Conservation (phyloP, 2,888 invertebrate species). For the Morinoia aosen region DNA sequence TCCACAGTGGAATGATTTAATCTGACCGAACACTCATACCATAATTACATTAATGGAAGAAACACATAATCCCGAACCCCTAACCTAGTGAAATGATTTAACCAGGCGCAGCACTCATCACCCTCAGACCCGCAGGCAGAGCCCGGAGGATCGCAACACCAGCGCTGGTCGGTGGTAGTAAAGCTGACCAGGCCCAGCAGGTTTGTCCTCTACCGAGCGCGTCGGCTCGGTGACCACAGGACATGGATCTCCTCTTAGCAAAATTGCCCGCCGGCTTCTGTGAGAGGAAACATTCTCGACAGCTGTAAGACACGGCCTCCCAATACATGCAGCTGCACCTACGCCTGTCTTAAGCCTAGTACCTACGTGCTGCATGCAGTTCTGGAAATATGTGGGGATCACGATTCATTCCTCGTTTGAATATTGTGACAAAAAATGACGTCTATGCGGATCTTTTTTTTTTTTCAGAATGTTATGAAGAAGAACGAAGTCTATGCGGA, state of each 20-base stretch:
- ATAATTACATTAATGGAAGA: no score
- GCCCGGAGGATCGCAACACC: background rate
- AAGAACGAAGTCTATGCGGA: no score
- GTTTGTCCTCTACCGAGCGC: background rate
- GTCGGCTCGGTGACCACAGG: conserved; percentile 32
- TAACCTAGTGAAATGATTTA: no score
- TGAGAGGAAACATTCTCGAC: conserved; percentile 30
- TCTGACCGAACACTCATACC: no score
- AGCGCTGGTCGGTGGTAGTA: conserved; percentile 6
- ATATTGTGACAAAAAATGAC: background rate
- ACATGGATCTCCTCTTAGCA: conserved; percentile 48
- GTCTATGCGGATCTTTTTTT: background rate
- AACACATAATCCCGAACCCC: no score
- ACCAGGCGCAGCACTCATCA: no score
- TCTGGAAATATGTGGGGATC: background rate
- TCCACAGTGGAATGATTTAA: no score
- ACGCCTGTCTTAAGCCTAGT: background rate
- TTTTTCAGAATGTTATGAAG: background rate
- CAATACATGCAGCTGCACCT: conserved; percentile 42
- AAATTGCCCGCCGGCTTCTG: conserved; percentile 35
- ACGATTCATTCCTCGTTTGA: background rate
- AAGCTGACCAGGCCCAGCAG: conserved; percentile 42
- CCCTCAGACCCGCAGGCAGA: background rate
- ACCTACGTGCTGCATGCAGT: background rate
- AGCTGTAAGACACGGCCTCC: conserved; percentile 50